A percentile compares a stretch with the other conserved stretches of the same genome.
Conservation (phyloP, 2,888 invertebrate species). For the Hyppa rectilinea region DNA sequence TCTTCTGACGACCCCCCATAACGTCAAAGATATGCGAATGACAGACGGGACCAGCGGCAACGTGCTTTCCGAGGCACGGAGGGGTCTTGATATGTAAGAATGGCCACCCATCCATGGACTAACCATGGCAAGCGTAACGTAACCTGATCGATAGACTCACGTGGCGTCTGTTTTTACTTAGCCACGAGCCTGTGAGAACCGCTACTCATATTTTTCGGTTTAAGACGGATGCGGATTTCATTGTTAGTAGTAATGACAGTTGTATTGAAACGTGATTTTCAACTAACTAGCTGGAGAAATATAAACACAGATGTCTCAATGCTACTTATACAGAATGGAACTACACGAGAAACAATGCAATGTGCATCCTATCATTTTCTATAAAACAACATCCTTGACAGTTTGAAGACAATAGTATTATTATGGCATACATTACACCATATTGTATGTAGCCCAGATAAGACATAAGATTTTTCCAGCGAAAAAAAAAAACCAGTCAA, state of each 20-base stretch:
- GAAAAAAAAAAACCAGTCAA: too few relatives aligned
- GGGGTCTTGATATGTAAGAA: too few relatives aligned
- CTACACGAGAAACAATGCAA: conserved; percentile 17
- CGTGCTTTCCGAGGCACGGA: too few relatives aligned
- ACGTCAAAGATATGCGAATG: too few relatives aligned
- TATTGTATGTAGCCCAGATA: background rate
- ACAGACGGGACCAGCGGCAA: too few relatives aligned
- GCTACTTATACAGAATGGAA: conserved; percentile 11
- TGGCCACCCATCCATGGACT: too few relatives aligned
- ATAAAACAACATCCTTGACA: conserved; percentile 29
- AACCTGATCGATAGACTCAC: too few relatives aligned
- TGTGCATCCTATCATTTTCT: conserved; percentile 32
- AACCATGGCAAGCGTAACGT: too few relatives aligned
- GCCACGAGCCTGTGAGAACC: too few relatives aligned
- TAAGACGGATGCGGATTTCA: background rate
- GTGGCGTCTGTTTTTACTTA: too few relatives aligned
- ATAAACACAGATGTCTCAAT: conserved; percentile 33
- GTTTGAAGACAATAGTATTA: conserved; percentile 32
- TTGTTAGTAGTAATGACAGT: background rate
- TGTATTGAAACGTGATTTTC: conserved; percentile 15
- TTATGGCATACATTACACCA: conserved; percentile 13
- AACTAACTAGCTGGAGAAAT: background rate
- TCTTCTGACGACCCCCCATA: too few relatives aligned
- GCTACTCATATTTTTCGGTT: background rate
- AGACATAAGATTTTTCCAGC: background rate